Conservation (phyloP, 64 coral and sea anemone species). For the Montipora efflorescens region DNA sequence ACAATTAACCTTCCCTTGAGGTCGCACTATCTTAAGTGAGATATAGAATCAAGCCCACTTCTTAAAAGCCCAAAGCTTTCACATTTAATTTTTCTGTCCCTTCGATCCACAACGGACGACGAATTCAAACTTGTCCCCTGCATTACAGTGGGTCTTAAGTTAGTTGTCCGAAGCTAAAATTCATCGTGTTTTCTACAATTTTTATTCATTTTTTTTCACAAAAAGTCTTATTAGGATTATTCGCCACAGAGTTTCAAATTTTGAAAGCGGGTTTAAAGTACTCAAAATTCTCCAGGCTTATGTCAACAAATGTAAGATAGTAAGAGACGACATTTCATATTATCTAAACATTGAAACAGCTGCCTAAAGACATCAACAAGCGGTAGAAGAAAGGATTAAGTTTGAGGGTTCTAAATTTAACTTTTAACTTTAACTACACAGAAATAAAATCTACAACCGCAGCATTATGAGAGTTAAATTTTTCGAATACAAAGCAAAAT, state of each 20-base stretch:
- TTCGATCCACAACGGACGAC: background rate
- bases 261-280: constrained; percentile 11
- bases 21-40: background rate
- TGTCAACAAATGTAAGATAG: constrained; percentile 31
- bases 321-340: constrained; percentile 43
- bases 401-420: background rate
- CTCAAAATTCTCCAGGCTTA: constrained; percentile 12
- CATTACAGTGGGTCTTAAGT: background rate
- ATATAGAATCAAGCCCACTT: background rate
- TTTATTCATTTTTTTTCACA: background rate
- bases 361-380: background rate
- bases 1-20: background rate
- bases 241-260: background rate
- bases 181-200: too few relatives aligned
- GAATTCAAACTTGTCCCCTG: background rate
- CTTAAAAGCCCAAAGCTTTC: background rate
- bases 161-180: background rate
- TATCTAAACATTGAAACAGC: constrained; percentile 54
- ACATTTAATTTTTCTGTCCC: background rate
- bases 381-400: background rate
- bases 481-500: background rate
- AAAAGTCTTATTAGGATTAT: background rate
- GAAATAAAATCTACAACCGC: background rate
- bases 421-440: background rate
- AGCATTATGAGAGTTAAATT: background rate